These are phyloP conservation scores for Chrysaora quinquecirrha DNA, from an alignment of 30 jellyfish, hydroid and myxozoan genomes.

Conservation along the genomic window DNA sequence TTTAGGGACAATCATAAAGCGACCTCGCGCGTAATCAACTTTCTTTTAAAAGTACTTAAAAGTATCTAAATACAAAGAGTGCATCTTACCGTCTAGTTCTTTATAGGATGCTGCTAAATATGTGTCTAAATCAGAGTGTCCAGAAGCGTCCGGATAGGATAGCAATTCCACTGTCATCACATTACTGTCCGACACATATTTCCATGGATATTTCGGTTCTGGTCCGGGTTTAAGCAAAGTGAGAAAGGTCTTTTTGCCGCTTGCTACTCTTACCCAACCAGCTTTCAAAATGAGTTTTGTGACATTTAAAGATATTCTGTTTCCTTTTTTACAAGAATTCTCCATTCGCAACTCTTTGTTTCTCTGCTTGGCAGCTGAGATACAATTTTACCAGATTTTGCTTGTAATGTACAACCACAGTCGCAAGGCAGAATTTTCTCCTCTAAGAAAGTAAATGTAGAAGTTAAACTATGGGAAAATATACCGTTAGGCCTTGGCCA, in stretches of 20 bases:
- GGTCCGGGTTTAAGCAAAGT: conserved; percentile 66
- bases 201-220: conserved; percentile 69
- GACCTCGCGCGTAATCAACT: no score
- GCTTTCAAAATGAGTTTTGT: conserved; percentile 50
- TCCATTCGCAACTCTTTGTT: conserved; percentile 80
- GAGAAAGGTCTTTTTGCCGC: conserved; percentile 59
- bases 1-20: no score
- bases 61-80: no score
- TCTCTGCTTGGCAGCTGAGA: conserved; percentile 63
- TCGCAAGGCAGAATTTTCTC: conserved; percentile 62
- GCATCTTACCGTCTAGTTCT: conserved; percentile 28
- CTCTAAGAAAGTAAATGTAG: conserved; percentile 9
- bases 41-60: no score
- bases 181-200: conserved; percentile 53
- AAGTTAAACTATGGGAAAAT: background rate
- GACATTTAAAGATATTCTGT: conserved; percentile 54
- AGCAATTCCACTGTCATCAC: conserved; percentile 59
- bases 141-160: conserved; percentile 64
- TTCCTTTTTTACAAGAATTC: conserved; percentile 58
- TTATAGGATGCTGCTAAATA: conserved; percentile 31
- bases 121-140: conserved; percentile 13
- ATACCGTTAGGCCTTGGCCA: background rate
- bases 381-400: conserved; percentile 49
- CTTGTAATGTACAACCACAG: conserved; percentile 76
- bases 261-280: conserved; percentile 71